Percentiles rank a stretch among this genome's conserved stretches.
Conservation (phyloP, 2,888 invertebrate species). For the Ommatoiulus sabulosus region DNA sequence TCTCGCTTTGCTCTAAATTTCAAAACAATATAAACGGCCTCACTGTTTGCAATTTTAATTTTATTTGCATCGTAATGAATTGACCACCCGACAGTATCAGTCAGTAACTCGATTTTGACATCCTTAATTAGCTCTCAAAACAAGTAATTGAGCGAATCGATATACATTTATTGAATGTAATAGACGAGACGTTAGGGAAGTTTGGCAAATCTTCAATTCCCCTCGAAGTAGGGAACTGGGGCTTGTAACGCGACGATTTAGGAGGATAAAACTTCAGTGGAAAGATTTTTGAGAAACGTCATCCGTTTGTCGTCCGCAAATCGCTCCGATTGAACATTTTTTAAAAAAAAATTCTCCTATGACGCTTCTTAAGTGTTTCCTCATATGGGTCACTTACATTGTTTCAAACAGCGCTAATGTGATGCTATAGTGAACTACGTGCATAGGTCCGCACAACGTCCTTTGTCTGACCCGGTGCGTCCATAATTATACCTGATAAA, state of each 20-base stretch:
- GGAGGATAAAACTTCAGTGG: neutral
- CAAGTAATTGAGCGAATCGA: neutral
- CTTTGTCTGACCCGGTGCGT: neutral
- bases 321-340: neutral
- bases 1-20: conserved; percentile 3
- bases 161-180: neutral
- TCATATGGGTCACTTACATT: conserved; percentile 11
- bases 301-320: neutral
- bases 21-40: neutral
- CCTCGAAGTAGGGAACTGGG: neutral
- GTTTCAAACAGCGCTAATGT: conserved; percentile 3
- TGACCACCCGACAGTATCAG: conserved; percentile 8
- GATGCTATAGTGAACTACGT: conserved; percentile 8
- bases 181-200: neutral
- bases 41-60: neutral
- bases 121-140: neutral
- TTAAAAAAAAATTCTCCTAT: neutral
- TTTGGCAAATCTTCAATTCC: neutral
- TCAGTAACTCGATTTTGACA: neutral
- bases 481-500: neutral
- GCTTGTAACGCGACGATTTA: neutral
- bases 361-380: neutral
- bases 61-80: neutral
- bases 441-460: neutral
- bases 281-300: neutral